Evolutionary conservation across 1,140 invertebrate species (phyloP).

Genomic region (Caenorhabditis briggsae): DNA sequence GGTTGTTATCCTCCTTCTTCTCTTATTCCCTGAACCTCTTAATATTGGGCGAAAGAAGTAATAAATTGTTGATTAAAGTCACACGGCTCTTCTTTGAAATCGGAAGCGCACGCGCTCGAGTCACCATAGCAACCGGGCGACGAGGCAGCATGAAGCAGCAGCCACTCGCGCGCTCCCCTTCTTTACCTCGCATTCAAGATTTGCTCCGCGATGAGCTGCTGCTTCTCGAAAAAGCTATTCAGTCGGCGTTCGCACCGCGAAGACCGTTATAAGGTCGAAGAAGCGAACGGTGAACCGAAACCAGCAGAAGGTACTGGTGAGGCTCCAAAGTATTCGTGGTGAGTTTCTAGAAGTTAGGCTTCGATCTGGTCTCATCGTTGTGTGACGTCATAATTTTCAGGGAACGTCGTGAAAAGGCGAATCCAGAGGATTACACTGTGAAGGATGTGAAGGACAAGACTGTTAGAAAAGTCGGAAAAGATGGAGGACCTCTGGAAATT

Average conservation of each 20-base stretch:
- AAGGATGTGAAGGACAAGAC: not conserved
- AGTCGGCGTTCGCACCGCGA: not conserved
- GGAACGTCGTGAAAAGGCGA: conserved; percentile 21
- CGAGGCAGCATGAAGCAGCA: not conserved
- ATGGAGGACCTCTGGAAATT: conserved; percentile 29
- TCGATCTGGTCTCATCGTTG: not conserved
- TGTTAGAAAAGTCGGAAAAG: not conserved
- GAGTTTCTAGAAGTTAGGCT: no score
- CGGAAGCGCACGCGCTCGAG: not conserved
- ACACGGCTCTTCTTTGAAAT: not conserved
- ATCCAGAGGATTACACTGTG: not conserved
- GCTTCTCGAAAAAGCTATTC: conserved; percentile 8
- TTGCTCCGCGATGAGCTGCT: not conserved
- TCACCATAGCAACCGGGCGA: not conserved
- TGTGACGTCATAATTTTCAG: not conserved
- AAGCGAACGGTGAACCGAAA: not conserved
- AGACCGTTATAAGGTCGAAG: conserved; percentile 4
- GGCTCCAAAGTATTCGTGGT: conserved; percentile 39
- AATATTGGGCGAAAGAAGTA: conserved; percentile 37
- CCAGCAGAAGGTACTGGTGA: not conserved
- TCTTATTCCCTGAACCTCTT: conserved; percentile 28
- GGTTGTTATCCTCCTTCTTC: conserved; percentile 21
- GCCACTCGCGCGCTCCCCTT: not conserved
- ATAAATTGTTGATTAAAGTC: conserved; percentile 56
- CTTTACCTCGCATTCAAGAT: not conserved